Conservation (phyloP, 2,797 vertebrate genomes). For the Bradypodion ventrale region DNA sequence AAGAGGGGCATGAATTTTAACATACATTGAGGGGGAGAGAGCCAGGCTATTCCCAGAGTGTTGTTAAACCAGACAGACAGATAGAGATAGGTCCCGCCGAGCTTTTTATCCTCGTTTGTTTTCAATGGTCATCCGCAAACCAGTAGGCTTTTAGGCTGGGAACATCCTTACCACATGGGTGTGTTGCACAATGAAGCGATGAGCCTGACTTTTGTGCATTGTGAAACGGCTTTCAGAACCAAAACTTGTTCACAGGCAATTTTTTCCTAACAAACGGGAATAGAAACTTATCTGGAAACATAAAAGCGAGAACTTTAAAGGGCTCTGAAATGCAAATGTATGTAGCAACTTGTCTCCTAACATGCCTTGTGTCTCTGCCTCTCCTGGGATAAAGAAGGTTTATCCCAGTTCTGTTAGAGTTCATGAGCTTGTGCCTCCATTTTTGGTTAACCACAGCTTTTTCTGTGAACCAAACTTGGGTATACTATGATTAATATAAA, state of each 20-base stretch:
- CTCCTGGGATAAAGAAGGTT: background rate
- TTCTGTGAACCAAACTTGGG: background rate
- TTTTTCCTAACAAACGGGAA: background rate
- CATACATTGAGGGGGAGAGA: conserved; percentile 9
- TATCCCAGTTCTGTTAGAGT: background rate
- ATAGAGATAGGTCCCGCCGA: background rate
- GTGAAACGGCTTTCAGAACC: background rate
- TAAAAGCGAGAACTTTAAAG: background rate
- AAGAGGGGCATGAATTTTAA: conserved; percentile 21
- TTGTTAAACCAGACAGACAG: background rate
- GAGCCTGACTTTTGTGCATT: background rate
- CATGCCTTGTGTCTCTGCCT: background rate
- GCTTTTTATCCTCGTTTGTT: background rate
- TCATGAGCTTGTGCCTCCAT: background rate
- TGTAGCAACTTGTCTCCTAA: background rate
- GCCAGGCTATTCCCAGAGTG: background rate
- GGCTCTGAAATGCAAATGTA: background rate
- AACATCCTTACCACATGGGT: background rate
- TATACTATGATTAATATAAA: background rate
- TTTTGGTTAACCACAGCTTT: background rate
- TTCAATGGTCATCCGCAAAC: background rate
- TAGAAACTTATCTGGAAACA: background rate
- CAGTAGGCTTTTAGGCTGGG: background rate
- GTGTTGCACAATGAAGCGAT: background rate
- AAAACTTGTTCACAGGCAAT: background rate